Percentiles rank a stretch among this genome's conserved stretches.
Conservation (phyloP, 2,797 vertebrate species). For the Xenops minutus region DNA sequence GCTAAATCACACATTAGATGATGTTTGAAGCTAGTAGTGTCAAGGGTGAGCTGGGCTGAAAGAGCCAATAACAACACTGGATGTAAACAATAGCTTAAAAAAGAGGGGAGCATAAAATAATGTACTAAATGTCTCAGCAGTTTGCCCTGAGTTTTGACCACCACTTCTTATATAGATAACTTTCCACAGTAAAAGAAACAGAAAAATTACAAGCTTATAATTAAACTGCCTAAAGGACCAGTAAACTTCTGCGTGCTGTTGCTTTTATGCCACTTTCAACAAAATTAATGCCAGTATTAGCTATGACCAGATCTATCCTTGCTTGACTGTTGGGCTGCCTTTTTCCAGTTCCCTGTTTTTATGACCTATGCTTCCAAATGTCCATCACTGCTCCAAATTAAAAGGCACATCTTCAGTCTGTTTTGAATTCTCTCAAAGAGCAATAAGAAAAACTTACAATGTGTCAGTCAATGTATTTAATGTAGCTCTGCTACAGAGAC, state of each 20-base stretch:
- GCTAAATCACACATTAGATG: neutral
- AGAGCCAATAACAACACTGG: neutral
- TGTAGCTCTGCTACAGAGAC: neutral
- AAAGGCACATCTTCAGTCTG: neutral
- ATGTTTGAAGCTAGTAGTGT: neutral
- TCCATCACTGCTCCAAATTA: neutral
- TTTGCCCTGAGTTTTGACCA: neutral
- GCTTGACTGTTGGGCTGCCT: neutral
- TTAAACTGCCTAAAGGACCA: neutral
- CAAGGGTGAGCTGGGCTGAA: neutral
- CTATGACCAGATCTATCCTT: neutral
- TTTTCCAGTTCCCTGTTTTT: neutral
- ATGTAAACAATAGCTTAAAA: slow-evolving; percentile 9
- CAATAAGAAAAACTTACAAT: neutral
- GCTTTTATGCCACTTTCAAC: neutral
- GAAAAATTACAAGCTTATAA: neutral
- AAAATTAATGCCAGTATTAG: neutral
- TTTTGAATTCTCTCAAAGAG: neutral
- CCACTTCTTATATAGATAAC: neutral
- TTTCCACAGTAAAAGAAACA: neutral
- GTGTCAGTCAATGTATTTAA: neutral
- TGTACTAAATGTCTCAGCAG: neutral
- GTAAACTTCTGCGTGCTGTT: neutral
- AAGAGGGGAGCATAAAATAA: neutral
- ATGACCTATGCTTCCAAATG: neutral